phyloP scores from a whole-genome alignment of 2,888 invertebrate species.

The Platycnemis pennipes region DNA sequence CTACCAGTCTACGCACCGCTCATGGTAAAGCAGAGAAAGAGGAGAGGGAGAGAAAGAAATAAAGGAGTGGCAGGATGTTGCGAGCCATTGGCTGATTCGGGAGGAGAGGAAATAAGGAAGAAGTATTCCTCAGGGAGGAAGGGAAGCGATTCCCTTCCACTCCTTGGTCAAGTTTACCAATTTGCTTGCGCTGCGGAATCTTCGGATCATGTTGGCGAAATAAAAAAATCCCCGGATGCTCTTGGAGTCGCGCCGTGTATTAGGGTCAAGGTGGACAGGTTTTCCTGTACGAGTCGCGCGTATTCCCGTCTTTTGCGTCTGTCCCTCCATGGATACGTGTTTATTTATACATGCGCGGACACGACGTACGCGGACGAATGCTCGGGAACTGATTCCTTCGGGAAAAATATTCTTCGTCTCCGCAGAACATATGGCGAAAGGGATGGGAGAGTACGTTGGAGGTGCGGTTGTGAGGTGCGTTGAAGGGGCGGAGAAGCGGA shows the following conservation, averaged over 20 bases:
- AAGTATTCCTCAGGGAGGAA: background rate
- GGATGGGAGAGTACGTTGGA: too few relatives aligned
- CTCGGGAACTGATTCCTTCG: too few relatives aligned
- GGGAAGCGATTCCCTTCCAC: background rate
- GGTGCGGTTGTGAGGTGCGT: too few relatives aligned
- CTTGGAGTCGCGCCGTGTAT: conserved; percentile 25
- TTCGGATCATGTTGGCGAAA: background rate
- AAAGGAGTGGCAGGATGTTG: background rate
- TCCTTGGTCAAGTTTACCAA: background rate
- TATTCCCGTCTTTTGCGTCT: background rate
- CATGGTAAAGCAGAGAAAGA: background rate
- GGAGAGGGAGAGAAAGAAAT: background rate
- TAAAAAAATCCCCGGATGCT: background rate
- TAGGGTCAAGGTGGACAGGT: conserved; percentile 57
- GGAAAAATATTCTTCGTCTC: too few relatives aligned
- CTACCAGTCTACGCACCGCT: background rate
- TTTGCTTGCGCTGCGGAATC: background rate
- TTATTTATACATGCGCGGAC: background rate
- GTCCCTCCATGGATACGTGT: background rate
- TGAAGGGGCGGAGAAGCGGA: too few relatives aligned
- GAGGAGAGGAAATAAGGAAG: background rate
- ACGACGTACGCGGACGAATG: background rate
- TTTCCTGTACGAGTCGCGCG: background rate
- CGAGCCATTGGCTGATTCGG: background rate
- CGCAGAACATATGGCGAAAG: background rate